Conservation (phyloP, 2,797 vertebrate genomes). For the Streptopelia turtur region DNA sequence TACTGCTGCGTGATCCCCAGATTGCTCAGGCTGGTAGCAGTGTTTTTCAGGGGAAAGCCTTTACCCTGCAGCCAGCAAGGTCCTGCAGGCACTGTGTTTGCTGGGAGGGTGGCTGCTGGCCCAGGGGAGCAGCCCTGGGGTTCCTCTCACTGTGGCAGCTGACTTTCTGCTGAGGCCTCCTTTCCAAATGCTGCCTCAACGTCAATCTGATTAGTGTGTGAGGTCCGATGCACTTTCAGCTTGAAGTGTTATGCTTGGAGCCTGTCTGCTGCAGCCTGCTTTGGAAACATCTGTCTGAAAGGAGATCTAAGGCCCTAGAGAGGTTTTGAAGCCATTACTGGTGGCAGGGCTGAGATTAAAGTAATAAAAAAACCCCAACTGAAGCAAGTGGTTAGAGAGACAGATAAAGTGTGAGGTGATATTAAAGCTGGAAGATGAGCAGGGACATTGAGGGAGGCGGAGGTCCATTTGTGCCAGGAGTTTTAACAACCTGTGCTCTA, state of each 20-base stretch:
- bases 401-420: slow-evolving; percentile 17
- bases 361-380: slow-evolving; percentile 55
- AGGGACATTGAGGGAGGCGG: background rate
- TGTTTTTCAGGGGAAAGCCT: background rate
- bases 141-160: background rate
- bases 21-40: background rate
- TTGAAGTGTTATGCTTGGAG: slow-evolving; percentile 6
- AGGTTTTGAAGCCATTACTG: slow-evolving; percentile 63
- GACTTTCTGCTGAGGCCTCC: background rate
- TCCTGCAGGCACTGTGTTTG: background rate
- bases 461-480: slow-evolving; percentile 24
- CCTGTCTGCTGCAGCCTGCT: background rate
- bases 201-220: background rate
- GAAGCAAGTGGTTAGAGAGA: slow-evolving; percentile 28
- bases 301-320: slow-evolving; percentile 52
- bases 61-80: background rate
- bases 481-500: slow-evolving; percentile 31
- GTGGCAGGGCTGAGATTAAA: slow-evolving; percentile 55
- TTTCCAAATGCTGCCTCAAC: background rate
- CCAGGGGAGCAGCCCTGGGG: background rate
- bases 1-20: background rate
- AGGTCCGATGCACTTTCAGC: background rate
- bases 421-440: slow-evolving; percentile 2
- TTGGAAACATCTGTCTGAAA: slow-evolving; percentile 61
- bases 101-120: background rate